Evolutionary conservation across 2,797 vertebrate species (phyloP), one percentile per base, ranked within the genome.

Genomic region (Hozukius guyotensis): DNA sequence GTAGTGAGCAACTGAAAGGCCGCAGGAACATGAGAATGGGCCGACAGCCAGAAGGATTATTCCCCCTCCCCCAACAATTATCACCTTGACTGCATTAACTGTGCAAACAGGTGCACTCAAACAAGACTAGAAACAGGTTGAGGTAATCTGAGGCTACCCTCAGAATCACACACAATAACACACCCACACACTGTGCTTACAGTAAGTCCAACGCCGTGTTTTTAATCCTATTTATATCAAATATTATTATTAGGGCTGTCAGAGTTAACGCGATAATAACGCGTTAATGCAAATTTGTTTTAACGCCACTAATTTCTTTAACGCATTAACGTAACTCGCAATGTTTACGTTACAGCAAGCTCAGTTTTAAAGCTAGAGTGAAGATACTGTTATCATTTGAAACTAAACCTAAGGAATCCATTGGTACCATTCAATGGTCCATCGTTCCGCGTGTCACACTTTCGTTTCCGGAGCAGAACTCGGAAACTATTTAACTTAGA

Each of bases 41-140:
- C 91, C 92, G 95, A 96, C 97, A 96, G 97, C 97, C 97, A 97
- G 95, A 95, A 94, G 97, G 97, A 98, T 98, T 99, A 98, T 56
- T 71, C 59, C 77, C 63, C 73, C 85, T 71, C 80, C 84, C 78
- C 81, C 87, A 81, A 83, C 97, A 97, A 96, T 97, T 97, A 97
- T 97, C 96, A 97, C 96, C 97, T 97, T 94, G 94, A 96, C 96
- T 97, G 96, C 96, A 96, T 98, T 97, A 97, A 96, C 96, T 96
- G 96, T 96, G 95, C 91, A 97, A 98, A 99, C 98, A 99, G 98
- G 98, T 99, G 98, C 97, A 96, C 96, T 95, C 94, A 97, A 95
- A 98, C 86, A 94, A 87, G 87, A 88, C 92, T 81, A 94, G 96
- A 95, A 96, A 94, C 94, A 95, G 93, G 92, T 96, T 86, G 95